Evolutionary conservation across 2,113 vertebrate genomes (phyloP).

Genomic region (Xiphophorus couchianus): DNA sequence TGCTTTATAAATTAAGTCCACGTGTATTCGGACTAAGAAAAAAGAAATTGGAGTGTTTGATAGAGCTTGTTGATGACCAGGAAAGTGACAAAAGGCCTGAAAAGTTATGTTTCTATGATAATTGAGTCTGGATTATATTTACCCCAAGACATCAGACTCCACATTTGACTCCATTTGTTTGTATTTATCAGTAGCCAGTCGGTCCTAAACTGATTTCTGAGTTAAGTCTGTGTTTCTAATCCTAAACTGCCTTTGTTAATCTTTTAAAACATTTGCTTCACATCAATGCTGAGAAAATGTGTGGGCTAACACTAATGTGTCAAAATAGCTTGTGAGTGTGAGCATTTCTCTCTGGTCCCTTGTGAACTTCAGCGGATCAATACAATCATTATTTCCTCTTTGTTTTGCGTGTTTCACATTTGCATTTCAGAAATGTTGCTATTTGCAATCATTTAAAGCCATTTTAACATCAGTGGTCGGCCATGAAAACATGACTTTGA

Average conservation of each 20-base stretch:
- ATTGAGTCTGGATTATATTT: background rate
- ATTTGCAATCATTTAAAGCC: slow-evolving; percentile 14
- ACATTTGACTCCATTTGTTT: background rate
- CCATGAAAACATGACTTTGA: slow-evolving; percentile 6
- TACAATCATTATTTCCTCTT: slow-evolving; percentile 29
- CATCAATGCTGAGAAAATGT: slow-evolving; percentile 30
- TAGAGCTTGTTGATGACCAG: background rate
- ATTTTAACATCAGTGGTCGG: background rate
- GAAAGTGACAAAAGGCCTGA: background rate
- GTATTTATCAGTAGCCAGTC: slow-evolving; percentile 28
- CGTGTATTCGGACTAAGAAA: background rate
- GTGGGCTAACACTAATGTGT: slow-evolving; percentile 29
- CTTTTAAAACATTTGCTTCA: slow-evolving; percentile 40
- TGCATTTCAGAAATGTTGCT: slow-evolving; percentile 15
- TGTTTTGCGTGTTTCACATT: slow-evolving; percentile 20
- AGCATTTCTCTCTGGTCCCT: slow-evolving; percentile 22
- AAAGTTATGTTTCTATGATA: background rate
- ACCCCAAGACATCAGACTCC: no score
- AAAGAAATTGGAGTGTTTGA: background rate
- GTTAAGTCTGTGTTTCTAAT: slow-evolving; percentile 28
- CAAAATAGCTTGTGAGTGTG: slow-evolving; percentile 10
- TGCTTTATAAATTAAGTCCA: background rate
- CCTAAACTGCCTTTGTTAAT: slow-evolving; percentile 18
- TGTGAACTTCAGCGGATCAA: slow-evolving; percentile 19
- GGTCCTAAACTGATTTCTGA: slow-evolving; percentile 25